Evolutionary conservation across 2,113 vertebrate species (phyloP).

Genomic region (Neolamprologus variostigma): DNA sequence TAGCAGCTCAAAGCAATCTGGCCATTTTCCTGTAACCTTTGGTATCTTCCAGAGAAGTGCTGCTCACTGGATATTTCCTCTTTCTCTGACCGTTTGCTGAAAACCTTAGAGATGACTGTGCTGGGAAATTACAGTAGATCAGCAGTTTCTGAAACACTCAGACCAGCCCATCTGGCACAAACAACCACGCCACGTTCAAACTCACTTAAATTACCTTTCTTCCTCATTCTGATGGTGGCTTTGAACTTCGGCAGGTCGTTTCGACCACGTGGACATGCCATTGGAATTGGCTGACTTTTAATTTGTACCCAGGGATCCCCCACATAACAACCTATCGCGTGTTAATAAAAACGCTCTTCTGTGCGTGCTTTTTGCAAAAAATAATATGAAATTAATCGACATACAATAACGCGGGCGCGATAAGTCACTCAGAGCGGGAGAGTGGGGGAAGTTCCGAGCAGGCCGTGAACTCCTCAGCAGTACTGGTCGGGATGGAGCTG

Average conservation of each 20-base stretch:
- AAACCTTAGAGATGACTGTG: background rate
- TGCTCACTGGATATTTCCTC: background rate
- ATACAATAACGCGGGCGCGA: background rate
- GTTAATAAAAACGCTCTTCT: background rate
- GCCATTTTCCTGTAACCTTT: background rate
- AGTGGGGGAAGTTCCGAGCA: background rate
- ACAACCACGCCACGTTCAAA: background rate
- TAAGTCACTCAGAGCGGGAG: fast-evolving
- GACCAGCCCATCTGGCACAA: background rate
- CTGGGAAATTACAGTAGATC: background rate
- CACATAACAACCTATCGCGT: background rate
- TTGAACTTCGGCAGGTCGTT: background rate
- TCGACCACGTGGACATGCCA: background rate
- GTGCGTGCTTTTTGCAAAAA: background rate
- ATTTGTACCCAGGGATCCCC: background rate
- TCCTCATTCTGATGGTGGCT: background rate
- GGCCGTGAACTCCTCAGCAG: slow-evolving; percentile 30
- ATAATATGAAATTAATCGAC: background rate
- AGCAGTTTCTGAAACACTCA: background rate
- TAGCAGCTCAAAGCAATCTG: background rate
- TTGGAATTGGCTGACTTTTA: background rate
- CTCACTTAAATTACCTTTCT: background rate
- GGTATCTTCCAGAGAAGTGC: background rate
- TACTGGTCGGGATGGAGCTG: slow-evolving; percentile 46
- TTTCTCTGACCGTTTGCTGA: background rate